A percentile compares a stretch with the other conserved stretches of the same genome.
Conservation (phyloP, 2,888 invertebrate species). For the Lumbricus terrestris region DNA sequence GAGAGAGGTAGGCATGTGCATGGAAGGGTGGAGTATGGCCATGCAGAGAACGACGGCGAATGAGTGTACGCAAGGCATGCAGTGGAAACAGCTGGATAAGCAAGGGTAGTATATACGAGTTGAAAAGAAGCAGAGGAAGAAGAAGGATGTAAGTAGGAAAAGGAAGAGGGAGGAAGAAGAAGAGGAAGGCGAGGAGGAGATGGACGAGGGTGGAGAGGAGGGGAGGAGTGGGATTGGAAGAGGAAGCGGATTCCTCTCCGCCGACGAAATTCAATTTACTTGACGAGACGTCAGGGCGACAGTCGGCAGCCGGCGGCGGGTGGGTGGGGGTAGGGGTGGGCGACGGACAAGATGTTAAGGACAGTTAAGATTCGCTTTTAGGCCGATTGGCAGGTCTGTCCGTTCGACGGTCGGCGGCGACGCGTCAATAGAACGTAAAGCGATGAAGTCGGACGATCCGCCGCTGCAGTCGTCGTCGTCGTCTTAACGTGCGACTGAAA, state of each 20-base stretch:
- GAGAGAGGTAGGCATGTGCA: neutral
- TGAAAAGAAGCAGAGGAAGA: neutral
- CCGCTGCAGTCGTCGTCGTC: too few relatives aligned
- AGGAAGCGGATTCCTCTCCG: neutral
- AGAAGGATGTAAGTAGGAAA: neutral
- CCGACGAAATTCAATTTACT: conserved; percentile 14
- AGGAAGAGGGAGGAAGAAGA: neutral
- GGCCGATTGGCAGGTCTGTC: neutral
- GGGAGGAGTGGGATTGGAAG: neutral
- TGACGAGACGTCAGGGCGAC: neutral
- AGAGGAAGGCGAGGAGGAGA: neutral
- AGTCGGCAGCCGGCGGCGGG: neutral
- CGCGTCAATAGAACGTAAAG: conserved; percentile 4
- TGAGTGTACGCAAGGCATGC: neutral
- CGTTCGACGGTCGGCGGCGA: too few relatives aligned
- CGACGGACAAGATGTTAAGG: conserved; percentile 15
- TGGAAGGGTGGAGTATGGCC: too few relatives aligned
- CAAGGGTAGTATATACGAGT: neutral
- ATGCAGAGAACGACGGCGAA: neutral
- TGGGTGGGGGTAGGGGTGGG: too few relatives aligned
- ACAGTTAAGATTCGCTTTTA: neutral
- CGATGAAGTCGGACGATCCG: neutral
- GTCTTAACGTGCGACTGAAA: too few relatives aligned
- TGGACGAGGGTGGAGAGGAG: neutral
- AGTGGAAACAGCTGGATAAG: neutral